Evolutionary conservation across 2,888 invertebrate genomes (phyloP), one percentile per base, ranked within the genome.

Genomic region (Labia minor): DNA sequence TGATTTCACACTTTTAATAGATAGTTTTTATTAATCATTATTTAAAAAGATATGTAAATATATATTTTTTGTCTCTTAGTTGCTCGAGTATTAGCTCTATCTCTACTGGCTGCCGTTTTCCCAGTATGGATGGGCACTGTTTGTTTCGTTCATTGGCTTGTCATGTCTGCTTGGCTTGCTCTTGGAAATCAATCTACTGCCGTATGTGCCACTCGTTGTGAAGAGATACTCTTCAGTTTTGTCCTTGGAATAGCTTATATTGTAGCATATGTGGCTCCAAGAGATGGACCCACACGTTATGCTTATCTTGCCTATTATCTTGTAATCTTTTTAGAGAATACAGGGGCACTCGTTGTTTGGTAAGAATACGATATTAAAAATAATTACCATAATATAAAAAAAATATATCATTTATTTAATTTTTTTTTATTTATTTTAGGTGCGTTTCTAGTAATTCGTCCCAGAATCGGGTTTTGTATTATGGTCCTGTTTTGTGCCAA

Each of bases 201-300:
- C 73, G 76, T 81, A 72, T 77, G 79, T 69, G 74, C 75, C 65
- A 78, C 74, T 68, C 74, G 78, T 65, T 80, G 79, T 70, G 79
- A 79, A 71, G 79, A 80, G 70, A 66, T 79, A 20, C 71, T 79
- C 20, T 72, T 83, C 64, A 82, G 82, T 68, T 74, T 81, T 65
- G 80, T 83, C 37, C 76, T 84, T 68, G 84, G 83, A 1, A 78
- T 82, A 69, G 83, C 85, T 1, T 83, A 84, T 74, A 79, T 85
- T 19, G 79, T 85, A 71, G 82, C 83, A 63, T 84, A 82, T 74
- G 79, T 85, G 69, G 83, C 85, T 69, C 80, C 84, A 3, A 76
- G 82, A 69, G 84, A 84, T 72, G 84, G 84, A 37, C 82, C 82
- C 37, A 85, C 85, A 1, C 76, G 85, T 68, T 79, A 79, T 70